A percentile compares a stretch with the other conserved stretches of the same genome.
Evolutionary conservation across 2,113 vertebrate genomes (phyloP).

Genomic region (Daboia siamensis): DNA sequence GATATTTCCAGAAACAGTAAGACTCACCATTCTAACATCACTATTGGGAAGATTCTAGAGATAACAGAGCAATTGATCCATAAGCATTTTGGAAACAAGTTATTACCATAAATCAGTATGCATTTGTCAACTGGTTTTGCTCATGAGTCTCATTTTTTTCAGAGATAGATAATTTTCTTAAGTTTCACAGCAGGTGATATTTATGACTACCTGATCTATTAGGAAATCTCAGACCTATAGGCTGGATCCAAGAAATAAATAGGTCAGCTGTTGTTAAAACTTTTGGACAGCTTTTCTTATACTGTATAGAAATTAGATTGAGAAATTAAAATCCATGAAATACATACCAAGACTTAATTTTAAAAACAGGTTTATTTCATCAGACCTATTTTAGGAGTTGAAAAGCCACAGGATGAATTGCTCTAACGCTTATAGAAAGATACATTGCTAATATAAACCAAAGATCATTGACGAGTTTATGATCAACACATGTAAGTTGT

Average conservation of each 20-base stretch:
- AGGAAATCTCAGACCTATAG: background rate
- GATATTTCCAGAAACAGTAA: background rate
- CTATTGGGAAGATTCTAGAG: background rate
- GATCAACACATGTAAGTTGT: constrained; percentile 42
- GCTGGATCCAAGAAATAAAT: background rate
- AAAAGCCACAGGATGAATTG: background rate
- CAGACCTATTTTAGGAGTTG: constrained; percentile 1
- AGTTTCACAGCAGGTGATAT: background rate
- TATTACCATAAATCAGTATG: background rate
- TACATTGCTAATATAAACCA: background rate
- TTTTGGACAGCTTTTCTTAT: background rate
- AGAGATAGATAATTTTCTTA: background rate
- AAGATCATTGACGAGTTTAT: background rate
- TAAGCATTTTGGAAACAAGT: background rate
- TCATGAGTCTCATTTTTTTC: background rate
- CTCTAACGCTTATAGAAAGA: background rate
- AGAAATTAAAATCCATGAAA: background rate
- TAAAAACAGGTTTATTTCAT: constrained; percentile 24
- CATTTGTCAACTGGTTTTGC: background rate
- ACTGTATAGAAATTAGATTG: background rate
- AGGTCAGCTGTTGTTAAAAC: background rate
- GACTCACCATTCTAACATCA: background rate
- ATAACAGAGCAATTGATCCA: background rate
- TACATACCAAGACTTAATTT: background rate
- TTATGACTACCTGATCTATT: background rate